Base-by-base conservation (phyloP, 2,888 invertebrate species). In the Coenonympha arcania region DNA sequence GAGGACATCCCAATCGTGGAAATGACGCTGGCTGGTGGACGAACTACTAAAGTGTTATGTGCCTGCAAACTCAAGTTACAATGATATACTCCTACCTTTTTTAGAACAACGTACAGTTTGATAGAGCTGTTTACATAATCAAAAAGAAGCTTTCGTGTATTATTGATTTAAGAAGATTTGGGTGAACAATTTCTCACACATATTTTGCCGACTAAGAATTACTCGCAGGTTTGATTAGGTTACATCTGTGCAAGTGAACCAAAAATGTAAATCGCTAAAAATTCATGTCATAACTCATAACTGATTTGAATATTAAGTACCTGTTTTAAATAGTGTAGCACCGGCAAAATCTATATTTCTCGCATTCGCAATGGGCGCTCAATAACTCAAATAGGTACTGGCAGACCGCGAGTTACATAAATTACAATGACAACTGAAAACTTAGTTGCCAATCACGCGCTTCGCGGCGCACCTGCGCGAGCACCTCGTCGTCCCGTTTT, bases 401-500 rank as follows among this genome's bases (percentile, higher is more conserved):
- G 28, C 54, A 49, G 41, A 52, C 41, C 45, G 47, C 30, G 44
- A 44, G 31, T 40, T 41, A 55, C 50, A 58, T 60, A 59, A 62
- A 60, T 62, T 55, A 55, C 55, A 54, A 44, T 44, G 59, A 61
- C 52, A 59, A 53, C 57, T 60, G 59, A 60, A 61, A 60, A 58
- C 55, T 57, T 53, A 54, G 40, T 60, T 56, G 60, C 56, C 60
- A 61, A 59, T 60, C 59, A 56, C 52, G 51, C 46, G 55, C 48
- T 51, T 50, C 50, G 54, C 52, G 52, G 63, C 52, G 60, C 65
- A 68, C 63, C 65, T 71, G 66, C 61, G 56, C 61, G 54, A 58
- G 57, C 55, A 50, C 41, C 50, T 52, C 51, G 59, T 56, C 60
- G 64, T 52, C 61, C 63, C 57, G 54, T 56, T 60, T 62, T 62